These are phyloP conservation scores for Leucophenga varia DNA, from an alignment of 1,140 invertebrate species.

Conservation along the genomic window DNA sequence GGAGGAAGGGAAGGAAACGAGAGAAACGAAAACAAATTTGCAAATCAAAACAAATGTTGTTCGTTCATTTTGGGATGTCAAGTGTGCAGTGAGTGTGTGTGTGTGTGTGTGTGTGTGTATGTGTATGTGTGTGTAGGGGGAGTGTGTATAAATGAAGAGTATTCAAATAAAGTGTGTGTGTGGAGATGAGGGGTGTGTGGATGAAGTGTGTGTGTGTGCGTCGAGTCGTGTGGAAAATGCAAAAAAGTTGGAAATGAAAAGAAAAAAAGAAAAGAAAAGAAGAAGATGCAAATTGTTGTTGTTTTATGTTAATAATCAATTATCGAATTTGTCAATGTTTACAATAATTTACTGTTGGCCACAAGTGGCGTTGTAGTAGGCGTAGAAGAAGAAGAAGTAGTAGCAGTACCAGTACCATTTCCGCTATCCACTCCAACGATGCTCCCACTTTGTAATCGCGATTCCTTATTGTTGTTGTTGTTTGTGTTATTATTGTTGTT, in stretches of 20 bases:
- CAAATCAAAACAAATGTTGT: too few relatives aligned
- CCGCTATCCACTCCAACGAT: constrained; percentile 29
- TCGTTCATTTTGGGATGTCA: too few relatives aligned
- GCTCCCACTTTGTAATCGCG: constrained; percentile 1
- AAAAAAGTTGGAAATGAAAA: constrained; percentile 30
- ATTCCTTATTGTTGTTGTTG: not conserved
- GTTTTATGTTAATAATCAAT: constrained; percentile 55
- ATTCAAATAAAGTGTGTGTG: too few relatives aligned
- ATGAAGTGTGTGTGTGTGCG: too few relatives aligned
- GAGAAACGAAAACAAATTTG: too few relatives aligned
- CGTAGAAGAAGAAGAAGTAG: constrained; percentile 47
- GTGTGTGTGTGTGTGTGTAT: too few relatives aligned
- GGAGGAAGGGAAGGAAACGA: too few relatives aligned
- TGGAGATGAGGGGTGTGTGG: too few relatives aligned
- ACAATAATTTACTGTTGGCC: constrained; percentile 58
- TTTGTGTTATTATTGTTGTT: too few relatives aligned
- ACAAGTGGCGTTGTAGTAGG: constrained; percentile 55
- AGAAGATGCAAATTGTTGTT: constrained; percentile 56
- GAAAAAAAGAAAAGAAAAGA: constrained; percentile 15
- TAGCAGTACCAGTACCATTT: constrained; percentile 50
- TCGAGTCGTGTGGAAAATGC: constrained; percentile 20
- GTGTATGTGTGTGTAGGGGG: too few relatives aligned
- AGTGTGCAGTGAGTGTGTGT: too few relatives aligned
- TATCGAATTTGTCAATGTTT: constrained; percentile 55
- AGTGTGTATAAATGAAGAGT: too few relatives aligned